Base-by-base conservation (phyloP, 1,140 invertebrate genomes). In the Mercenaria mercenaria region DNA sequence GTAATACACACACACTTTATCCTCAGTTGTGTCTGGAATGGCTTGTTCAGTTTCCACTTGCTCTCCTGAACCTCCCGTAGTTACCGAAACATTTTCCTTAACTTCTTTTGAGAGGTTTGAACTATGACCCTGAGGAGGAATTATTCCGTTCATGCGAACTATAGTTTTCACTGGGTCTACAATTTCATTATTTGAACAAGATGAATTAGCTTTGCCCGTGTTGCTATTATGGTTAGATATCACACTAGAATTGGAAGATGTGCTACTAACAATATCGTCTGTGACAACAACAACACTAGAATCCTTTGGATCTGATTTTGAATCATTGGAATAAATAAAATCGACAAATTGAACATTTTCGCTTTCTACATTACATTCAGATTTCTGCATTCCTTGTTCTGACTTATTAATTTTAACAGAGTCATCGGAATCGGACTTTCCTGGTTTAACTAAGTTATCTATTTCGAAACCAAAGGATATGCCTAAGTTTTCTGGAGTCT, bases 381-480 rank as follows among this genome's bases (percentile, higher is more conserved):
- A 69, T 81, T 32, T 56, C 59, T 80, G n/a, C n/a, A 23, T 29
- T 81, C n/a, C 34, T 41, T 86, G 82, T 29, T 37, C 59, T 43
- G 34, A 79, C 76, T 85, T 20, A 67, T 69, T n/a, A 50, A 52
- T 72, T 84, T 23, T 50, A 39, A 10, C 61, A 72, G 37, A 50
- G 39, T 85, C 67, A 64, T 69, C 23, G 3, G 34, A 13, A 59
- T 82, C 77, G 47, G 77, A 37, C n/a, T 50, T 80, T 32, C 41
- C 74, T 52, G 56, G 26, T 47, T 83, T 47, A 39, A 59, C 41
- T 20, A 84, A 82, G 26, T 61, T 69, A 41, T 50, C 74, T 37
- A 85, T 80, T 41, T 94, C 93, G 91, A 94, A 94, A 69, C 92
- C 92, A 85, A 94, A 94, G 3, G 92, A 91, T 87, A 94, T 94